Conservation (phyloP, 37 sponge, comb jelly and placozoan genomes). For the Haliclona indistincta region DNA sequence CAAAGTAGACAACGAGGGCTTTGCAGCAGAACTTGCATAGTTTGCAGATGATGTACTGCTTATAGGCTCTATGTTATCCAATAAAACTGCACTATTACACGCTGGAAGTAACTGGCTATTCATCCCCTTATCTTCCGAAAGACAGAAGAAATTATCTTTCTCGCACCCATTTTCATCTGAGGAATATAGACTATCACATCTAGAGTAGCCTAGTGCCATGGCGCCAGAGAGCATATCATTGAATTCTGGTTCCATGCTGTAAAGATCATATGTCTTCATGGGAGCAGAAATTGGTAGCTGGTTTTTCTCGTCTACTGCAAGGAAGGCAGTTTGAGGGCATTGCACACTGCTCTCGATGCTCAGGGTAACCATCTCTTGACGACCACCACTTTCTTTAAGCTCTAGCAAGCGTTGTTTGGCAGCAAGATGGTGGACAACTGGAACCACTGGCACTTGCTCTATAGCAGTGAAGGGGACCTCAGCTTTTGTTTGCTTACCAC, state of each 20-base stretch:
- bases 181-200: too few species aligned
- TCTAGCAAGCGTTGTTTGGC: slow-evolving; percentile 24
- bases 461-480: slow-evolving; percentile 8
- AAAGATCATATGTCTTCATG: slow-evolving; percentile 17
- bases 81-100: too few species aligned
- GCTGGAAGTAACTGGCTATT: too few species aligned
- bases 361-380: slow-evolving; percentile 53
- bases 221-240: not conserved
- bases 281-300: slow-evolving; percentile 11
- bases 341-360: slow-evolving; percentile 58
- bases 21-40: too few species aligned
- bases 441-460: too few species aligned
- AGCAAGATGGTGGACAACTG: slow-evolving; percentile 76
- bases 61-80: too few species aligned
- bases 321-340: slow-evolving; percentile 58
- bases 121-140: too few species aligned
- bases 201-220: not conserved
- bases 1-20: slow-evolving; percentile 13
- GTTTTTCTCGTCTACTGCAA: slow-evolving; percentile 59
- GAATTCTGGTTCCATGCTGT: too few species aligned
- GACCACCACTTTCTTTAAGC: not conserved
- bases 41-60: too few species aligned
- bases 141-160: too few species aligned
- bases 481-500: not conserved
- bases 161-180: too few species aligned